Evolutionary conservation across 2,888 invertebrate genomes (phyloP).

Genomic region (Drosophila flavopinicola): DNA sequence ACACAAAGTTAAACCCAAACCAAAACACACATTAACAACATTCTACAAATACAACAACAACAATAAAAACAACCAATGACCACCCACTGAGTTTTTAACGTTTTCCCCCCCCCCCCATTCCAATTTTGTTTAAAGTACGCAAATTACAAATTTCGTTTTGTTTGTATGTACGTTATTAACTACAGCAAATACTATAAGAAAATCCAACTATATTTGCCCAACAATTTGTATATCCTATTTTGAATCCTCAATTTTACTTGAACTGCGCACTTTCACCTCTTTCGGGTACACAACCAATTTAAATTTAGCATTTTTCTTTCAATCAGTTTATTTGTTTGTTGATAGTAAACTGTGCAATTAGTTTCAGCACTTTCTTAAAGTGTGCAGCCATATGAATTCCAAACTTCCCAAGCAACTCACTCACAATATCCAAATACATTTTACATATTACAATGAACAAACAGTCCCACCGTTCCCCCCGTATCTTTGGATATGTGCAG

Average conservation of each 20-base stretch:
- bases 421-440: constrained; percentile 3
- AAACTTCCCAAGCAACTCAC: constrained; percentile 4
- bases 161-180: constrained; percentile 47
- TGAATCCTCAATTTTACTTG: constrained; percentile 22
- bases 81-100: constrained; percentile 60
- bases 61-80: constrained; percentile 25
- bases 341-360: constrained; percentile 33
- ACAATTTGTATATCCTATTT: constrained; percentile 22
- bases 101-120: constrained; percentile 29
- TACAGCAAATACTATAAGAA: constrained; percentile 37
- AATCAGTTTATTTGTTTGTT: constrained; percentile 28
- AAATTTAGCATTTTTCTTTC: constrained; percentile 5
- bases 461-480: constrained; percentile 49
- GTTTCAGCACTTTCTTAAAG: constrained; percentile 37
- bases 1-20: constrained; percentile 27
- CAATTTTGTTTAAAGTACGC: constrained; percentile 61
- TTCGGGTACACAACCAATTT: constrained; percentile 30
- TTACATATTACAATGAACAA: constrained; percentile 19
- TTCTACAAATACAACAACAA: constrained; percentile 35
- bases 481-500: constrained; percentile 59
- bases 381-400: constrained; percentile 34
- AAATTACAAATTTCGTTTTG: constrained; percentile 49
- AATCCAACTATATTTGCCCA: constrained; percentile 27
- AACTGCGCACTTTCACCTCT: constrained; percentile 32
- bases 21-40: constrained; percentile 35